Evolutionary conservation across 2,797 vertebrate species (phyloP), one percentile per base, ranked within the genome.

Genomic region (Tadarida brasiliensis): DNA sequence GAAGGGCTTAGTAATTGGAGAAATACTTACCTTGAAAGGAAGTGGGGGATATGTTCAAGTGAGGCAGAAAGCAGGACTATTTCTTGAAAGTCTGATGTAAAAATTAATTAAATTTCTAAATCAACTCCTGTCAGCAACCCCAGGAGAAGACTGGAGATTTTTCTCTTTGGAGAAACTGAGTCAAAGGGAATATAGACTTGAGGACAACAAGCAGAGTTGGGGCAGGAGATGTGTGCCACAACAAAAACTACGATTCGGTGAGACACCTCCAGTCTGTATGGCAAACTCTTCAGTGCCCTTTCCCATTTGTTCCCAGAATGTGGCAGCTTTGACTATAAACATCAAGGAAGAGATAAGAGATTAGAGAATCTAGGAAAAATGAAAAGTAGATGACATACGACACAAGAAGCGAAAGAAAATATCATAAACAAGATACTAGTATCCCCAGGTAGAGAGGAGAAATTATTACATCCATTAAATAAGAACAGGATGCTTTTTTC

Each of bases 131-230:
- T 63, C 59, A 35, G 67, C 17, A 85, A 44, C 57, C 12, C 28
- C 15, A 81, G 61, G 24, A 61, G 54, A 95, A 87, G 33, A 85
- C 8, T 22, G 26, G 19, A 86, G 8, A 35, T 61, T 95, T 95
- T 95, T 88, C 59, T 92, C 47, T 87, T 57, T 78, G 56, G 73
- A 88, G 61, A 95, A 94, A 91, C 10, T 30, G 20, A 83, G 61
- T 67, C 39, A 49, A 80, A 71, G 17, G 22, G 5, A 80, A 70
- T 83, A 61, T 16, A 17, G 20, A 63, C 19, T 84, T 28, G 74
- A 68, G 24, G 24, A 39, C 35, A 84, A 47, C 16, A 20, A 28
- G 57, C 22, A 80, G 65, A 73, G 14, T n/a, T 63, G n/a, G 39
- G 44, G 20, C 44, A 63, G 59, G n/a, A 12, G 35, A 17, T 20